Evolutionary conservation across 2,888 invertebrate genomes (phyloP), one percentile per base, ranked within the genome.

Genomic region (Acrobasis suavella): DNA sequence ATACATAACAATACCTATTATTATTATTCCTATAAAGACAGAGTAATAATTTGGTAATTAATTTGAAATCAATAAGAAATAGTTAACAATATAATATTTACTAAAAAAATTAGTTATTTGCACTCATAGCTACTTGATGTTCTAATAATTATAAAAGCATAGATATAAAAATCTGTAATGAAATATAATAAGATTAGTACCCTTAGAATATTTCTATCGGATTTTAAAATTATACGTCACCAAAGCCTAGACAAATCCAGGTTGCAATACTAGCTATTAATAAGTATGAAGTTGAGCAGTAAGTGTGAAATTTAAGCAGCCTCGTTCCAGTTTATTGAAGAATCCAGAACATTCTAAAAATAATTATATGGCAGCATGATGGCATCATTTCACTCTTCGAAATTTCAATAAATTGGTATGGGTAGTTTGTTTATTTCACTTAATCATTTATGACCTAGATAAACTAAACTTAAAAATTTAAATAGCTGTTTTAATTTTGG

Each of bases 241-340:
- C 42, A 46, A 46, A 46, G 46, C 14, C 14, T n/a, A 46, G n/a
- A n/a, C 46, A 46, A 46, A 46, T 14, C 46, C 46, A 46, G 46
- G 46, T n/a, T 46, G 46, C 46, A 14, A 6, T 5, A 46, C n/a
- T n/a, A 14, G n/a, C 46, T 46, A 46, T 46, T 46, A 46, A 46
- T 46, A 46, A 46, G 46, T 14, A 10, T n/a, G 46, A 46, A 46
- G 46, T 46, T 55, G 17, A 69, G 64, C 69, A 62, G 54, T 63
- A 60, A 66, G 66, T 69, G 67, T 70, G 64, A 72, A 72, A 69
- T 72, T 72, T 60, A 62, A 72, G 66, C 66, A 81, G 70, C 85
- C 83, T 86, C 78, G 81, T 77, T 77, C 85, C 77, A 81, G 71
- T 75, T 85, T 74, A 66, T 63, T 64, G 64, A 63, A 69, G 71